These are phyloP conservation scores for Campoplex nolae DNA, from an alignment of 2,888 invertebrate species.

Conservation along the genomic window DNA sequence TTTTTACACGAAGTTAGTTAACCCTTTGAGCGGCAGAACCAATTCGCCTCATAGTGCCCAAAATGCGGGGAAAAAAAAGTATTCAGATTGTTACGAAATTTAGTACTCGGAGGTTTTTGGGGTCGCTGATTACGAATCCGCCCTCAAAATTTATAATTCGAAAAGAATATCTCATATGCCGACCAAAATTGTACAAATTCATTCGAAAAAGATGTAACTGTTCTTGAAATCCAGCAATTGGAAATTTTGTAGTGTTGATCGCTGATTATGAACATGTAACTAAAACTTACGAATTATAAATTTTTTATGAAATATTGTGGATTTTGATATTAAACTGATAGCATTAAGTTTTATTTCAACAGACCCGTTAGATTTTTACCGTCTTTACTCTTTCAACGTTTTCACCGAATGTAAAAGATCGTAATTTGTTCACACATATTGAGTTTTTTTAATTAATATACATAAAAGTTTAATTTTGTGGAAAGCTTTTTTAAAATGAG, in stretches of 20 bases:
- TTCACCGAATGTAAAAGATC: conserved; percentile 14
- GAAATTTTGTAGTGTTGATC: not conserved
- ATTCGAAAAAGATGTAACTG: conserved; percentile 27
- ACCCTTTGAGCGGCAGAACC: too few species aligned
- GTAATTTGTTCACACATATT: conserved; percentile 14
- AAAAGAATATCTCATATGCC: conserved; percentile 12
- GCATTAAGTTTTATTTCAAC: not conserved
- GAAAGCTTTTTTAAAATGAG: conserved; percentile 15
- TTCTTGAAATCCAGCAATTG: conserved; percentile 27
- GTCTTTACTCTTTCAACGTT: conserved; percentile 16
- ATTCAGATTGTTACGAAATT: too few species aligned
- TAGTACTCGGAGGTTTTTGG: too few species aligned
- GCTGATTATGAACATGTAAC: too few species aligned
- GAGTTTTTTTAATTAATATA: conserved; percentile 11
- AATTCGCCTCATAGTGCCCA: too few species aligned
- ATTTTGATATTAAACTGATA: too few species aligned
- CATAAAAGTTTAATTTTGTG: conserved; percentile 36
- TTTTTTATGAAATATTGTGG: too few species aligned
- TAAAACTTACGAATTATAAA: too few species aligned
- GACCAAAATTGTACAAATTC: conserved; percentile 34
- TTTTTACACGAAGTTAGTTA: too few species aligned
- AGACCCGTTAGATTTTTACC: conserved; percentile 36
- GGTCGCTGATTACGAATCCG: not conserved
- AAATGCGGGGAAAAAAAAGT: too few species aligned
- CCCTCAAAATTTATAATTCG: not conserved